These are phyloP conservation scores for Andrena dorsata DNA, from an alignment of 2,888 invertebrate species.

Conservation along the genomic window DNA sequence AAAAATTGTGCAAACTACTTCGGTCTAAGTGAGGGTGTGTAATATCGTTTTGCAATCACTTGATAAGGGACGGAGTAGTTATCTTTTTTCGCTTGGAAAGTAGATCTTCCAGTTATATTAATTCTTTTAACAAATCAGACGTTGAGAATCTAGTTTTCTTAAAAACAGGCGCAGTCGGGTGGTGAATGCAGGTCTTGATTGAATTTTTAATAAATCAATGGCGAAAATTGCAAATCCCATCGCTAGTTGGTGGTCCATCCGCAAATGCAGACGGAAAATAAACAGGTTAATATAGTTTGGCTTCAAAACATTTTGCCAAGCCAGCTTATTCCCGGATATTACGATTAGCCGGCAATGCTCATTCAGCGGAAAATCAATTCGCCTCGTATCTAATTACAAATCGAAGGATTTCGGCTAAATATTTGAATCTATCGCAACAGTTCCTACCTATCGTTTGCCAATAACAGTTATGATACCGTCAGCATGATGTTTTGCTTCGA, in stretches of 20 bases:
- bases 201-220: constrained; percentile 53
- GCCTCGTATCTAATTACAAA: constrained; percentile 60
- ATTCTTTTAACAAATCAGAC: neutral
- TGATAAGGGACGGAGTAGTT: neutral
- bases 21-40: too few relatives aligned
- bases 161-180: neutral
- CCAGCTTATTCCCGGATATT: constrained; percentile 68
- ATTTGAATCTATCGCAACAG: constrained; percentile 38
- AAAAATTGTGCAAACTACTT: too few relatives aligned
- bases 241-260: constrained; percentile 45
- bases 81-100: too few relatives aligned
- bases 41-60: neutral
- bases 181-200: neutral
- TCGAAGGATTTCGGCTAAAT: constrained; percentile 65
- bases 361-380: constrained; percentile 56
- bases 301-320: constrained; percentile 67
- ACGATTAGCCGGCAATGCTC: constrained; percentile 52
- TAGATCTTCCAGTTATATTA: neutral
- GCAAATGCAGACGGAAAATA: constrained; percentile 73
- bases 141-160: neutral
- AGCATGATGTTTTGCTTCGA: constrained; percentile 31
- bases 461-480: constrained; percentile 38
- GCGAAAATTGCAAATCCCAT: constrained; percentile 35
- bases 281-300: constrained; percentile 69
- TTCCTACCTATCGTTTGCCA: constrained; percentile 17